A percentile compares a stretch with the other conserved stretches of the same genome.
Conservation (phyloP, 2,888 invertebrate genomes). For the Drosophila falleni region DNA sequence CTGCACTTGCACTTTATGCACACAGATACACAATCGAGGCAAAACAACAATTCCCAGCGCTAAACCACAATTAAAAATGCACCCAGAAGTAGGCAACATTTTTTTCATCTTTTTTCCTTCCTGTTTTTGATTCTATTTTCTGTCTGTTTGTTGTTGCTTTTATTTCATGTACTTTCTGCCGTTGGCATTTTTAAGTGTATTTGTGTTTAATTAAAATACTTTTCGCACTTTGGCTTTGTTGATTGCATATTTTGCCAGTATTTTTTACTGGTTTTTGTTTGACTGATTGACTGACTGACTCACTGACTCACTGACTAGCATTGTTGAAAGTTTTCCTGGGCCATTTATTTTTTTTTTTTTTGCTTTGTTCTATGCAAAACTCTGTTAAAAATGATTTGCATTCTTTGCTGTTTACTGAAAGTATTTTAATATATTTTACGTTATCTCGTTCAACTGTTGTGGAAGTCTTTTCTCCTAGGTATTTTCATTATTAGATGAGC, state of each 20-base stretch:
- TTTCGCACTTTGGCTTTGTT: conserved; percentile 58
- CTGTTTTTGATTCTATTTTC: neutral
- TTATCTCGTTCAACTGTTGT: conserved; percentile 25
- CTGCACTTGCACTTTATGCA: conserved; percentile 35
- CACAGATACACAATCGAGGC: conserved; percentile 8
- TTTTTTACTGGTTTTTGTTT: conserved; percentile 28
- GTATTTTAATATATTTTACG: conserved; percentile 65
- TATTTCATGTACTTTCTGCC: conserved; percentile 21
- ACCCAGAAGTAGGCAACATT: conserved; percentile 42
- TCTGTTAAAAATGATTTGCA: conserved; percentile 51
- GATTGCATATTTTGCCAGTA: conserved; percentile 47
- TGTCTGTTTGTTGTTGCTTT: neutral
- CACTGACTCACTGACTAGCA: conserved; percentile 42
- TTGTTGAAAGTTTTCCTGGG: conserved; percentile 40
- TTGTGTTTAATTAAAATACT: conserved; percentile 78
- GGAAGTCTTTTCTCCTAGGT: conserved; percentile 15
- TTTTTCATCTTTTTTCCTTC: conserved; percentile 9
- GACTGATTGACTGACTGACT: conserved; percentile 50
- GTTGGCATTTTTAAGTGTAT: conserved; percentile 51
- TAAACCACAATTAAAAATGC: conserved; percentile 47
- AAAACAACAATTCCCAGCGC: conserved; percentile 14
- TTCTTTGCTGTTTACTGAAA: conserved; percentile 46
- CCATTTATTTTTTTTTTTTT: conserved; percentile 14
- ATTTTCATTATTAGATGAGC: conserved; percentile 39
- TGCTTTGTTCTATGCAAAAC: conserved; percentile 23